Conservation (phyloP, 2,888 invertebrate species). For the Dryocosmus kuriphilus region DNA sequence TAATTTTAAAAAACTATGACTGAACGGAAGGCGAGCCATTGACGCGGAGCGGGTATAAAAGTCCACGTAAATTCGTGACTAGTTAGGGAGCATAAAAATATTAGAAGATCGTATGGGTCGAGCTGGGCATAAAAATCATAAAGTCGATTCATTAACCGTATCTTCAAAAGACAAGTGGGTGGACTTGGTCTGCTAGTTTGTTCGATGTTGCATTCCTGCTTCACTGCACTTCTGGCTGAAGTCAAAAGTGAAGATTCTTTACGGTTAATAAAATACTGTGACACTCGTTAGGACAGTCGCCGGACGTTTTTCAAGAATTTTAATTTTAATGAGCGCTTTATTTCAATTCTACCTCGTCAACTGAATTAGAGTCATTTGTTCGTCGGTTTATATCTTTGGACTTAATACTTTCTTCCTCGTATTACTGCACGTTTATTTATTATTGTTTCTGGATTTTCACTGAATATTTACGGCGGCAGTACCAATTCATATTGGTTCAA, state of each 20-base stretch:
- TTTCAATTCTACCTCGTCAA: slow-evolving; percentile 37
- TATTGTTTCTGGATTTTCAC: neutral
- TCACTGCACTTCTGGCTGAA: slow-evolving; percentile 36
- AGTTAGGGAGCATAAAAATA: slow-evolving; percentile 70
- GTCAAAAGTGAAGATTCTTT: slow-evolving; percentile 37
- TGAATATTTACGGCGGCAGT: neutral
- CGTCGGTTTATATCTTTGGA: slow-evolving; percentile 20
- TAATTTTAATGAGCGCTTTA: slow-evolving; percentile 40
- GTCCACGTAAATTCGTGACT: slow-evolving; percentile 74
- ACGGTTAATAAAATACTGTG: slow-evolving; percentile 39
- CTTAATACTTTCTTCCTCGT: neutral
- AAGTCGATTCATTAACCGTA: slow-evolving; percentile 63
- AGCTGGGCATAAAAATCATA: slow-evolving; percentile 61
- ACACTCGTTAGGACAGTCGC: slow-evolving; percentile 38
- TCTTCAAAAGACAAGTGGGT: slow-evolving; percentile 49
- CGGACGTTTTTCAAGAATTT: slow-evolving; percentile 18
- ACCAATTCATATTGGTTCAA: neutral
- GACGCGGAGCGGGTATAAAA: slow-evolving; percentile 71
- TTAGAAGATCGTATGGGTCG: slow-evolving; percentile 45
- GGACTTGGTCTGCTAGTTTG: slow-evolving; percentile 41
- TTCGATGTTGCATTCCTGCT: slow-evolving; percentile 34
- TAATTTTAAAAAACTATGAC: slow-evolving; percentile 56
- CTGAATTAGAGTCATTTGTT: slow-evolving; percentile 34
- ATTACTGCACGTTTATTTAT: slow-evolving; percentile 23
- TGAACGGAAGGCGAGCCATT: slow-evolving; percentile 62